Percentiles rank a stretch among this genome's conserved stretches.
These are phyloP conservation scores for Spatulosminthurus flaviceps DNA, from an alignment of 2,888 invertebrate species.

Conservation along the genomic window DNA sequence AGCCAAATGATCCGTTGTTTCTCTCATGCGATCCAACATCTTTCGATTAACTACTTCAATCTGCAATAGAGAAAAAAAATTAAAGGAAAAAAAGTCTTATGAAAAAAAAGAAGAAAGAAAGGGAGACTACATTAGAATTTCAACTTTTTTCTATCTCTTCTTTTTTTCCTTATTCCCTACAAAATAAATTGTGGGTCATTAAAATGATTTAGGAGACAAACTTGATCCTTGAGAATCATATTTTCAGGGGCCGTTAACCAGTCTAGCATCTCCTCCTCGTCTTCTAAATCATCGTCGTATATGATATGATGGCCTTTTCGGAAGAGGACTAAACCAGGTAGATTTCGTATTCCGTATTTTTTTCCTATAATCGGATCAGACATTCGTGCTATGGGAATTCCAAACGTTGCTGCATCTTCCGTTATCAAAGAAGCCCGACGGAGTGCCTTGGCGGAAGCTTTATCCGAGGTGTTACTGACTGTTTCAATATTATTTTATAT, in stretches of 20 bases:
- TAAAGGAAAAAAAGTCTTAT: background rate
- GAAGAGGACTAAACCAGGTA: constrained; percentile 91
- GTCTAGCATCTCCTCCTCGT: constrained; percentile 86
- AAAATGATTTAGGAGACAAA: constrained; percentile 37
- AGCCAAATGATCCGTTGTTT: constrained; percentile 87
- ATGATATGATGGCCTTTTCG: constrained; percentile 88
- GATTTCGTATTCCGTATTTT: constrained; percentile 88
- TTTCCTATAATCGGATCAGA: constrained; percentile 90
- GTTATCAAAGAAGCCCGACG: constrained; percentile 57
- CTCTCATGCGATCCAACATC: constrained; percentile 91
- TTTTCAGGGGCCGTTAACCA: constrained; percentile 94
- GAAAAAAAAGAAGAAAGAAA: background rate
- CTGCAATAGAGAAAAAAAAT: constrained; percentile 31
- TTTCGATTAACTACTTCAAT: constrained; percentile 90
- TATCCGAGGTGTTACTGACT: constrained; percentile 44
- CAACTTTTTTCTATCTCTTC: background rate
- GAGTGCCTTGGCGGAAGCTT: constrained; percentile 49
- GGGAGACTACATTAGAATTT: background rate
- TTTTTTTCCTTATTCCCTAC: background rate
- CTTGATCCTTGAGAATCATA: constrained; percentile 89
- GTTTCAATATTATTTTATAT: background rate
- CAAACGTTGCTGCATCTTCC: constrained; percentile 85
- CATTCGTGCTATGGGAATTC: constrained; percentile 89
- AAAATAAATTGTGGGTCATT: constrained; percentile 26
- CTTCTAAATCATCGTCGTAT: constrained; percentile 91